phyloP scores from a whole-genome alignment of 2,113 vertebrate species.

The Megaptera novaeangliae region DNA sequence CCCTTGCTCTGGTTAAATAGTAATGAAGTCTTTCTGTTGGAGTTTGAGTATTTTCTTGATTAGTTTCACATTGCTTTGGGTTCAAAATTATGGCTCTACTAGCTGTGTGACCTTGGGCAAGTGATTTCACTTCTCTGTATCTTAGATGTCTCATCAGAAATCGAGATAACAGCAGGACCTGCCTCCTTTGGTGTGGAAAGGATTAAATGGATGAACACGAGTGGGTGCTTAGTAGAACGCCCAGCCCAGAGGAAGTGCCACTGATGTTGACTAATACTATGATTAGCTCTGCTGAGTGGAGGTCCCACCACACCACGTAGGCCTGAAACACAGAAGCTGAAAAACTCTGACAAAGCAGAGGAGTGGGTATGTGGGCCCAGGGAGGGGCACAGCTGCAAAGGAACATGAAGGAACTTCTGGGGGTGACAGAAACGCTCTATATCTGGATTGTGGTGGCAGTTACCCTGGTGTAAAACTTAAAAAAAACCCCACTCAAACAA shows the following conservation, averaged over 20 bases:
- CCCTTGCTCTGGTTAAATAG: background rate
- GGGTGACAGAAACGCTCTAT: background rate
- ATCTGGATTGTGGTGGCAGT: background rate
- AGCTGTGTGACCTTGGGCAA: background rate
- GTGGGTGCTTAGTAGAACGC: background rate
- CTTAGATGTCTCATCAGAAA: background rate
- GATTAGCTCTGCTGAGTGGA: background rate
- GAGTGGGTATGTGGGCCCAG: background rate
- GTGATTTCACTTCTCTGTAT: background rate
- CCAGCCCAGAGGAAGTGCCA: background rate
- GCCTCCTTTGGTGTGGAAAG: background rate
- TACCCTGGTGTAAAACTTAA: background rate
- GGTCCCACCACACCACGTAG: background rate
- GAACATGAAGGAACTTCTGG: background rate
- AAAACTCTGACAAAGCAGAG: background rate
- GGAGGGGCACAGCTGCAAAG: background rate
- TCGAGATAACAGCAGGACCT: background rate
- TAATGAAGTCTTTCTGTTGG: background rate
- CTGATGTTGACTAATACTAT: background rate
- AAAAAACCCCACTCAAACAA: background rate
- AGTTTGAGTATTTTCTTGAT: background rate
- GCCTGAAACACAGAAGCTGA: background rate
- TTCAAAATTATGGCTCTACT: background rate
- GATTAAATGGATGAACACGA: background rate
- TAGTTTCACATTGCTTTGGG: background rate